Percentiles rank a stretch among this genome's conserved stretches.
Conservation (phyloP, 2,113 vertebrate species). For the Pithys albifrons region DNA sequence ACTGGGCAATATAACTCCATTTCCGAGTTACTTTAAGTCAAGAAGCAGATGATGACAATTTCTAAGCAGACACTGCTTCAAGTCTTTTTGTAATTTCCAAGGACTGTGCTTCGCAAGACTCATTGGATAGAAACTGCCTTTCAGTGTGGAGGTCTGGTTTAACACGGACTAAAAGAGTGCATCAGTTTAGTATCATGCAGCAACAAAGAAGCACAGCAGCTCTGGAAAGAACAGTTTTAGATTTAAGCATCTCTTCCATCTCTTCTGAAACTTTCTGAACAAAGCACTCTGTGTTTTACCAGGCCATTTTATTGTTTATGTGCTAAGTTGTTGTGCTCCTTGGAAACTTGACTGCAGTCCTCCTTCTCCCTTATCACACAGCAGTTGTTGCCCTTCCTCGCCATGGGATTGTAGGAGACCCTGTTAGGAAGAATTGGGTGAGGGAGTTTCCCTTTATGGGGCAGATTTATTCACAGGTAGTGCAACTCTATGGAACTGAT, state of each 20-base stretch:
- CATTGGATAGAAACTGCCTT: background rate
- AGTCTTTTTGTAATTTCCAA: background rate
- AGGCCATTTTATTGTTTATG: background rate
- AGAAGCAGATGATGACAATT: background rate
- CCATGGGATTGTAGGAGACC: accelerated
- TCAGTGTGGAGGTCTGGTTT: background rate
- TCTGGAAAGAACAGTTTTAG: background rate
- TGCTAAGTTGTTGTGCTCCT: background rate
- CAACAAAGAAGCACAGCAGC: background rate
- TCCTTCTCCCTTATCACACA: background rate
- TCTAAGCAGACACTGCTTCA: background rate
- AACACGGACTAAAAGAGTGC: background rate
- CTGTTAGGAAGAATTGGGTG: background rate
- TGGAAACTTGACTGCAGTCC: background rate
- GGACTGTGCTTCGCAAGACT: background rate
- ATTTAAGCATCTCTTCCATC: background rate
- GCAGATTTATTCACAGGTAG: background rate
- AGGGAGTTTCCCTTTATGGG: background rate
- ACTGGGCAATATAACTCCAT: background rate
- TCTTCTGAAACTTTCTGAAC: background rate
- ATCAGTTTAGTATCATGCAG: background rate
- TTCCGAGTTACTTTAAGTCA: background rate
- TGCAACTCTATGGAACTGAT: background rate
- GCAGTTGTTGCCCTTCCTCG: background rate
- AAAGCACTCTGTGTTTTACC: background rate